Evolutionary conservation across 2,797 vertebrate genomes (phyloP).

Genomic region (Clamator glandarius): DNA sequence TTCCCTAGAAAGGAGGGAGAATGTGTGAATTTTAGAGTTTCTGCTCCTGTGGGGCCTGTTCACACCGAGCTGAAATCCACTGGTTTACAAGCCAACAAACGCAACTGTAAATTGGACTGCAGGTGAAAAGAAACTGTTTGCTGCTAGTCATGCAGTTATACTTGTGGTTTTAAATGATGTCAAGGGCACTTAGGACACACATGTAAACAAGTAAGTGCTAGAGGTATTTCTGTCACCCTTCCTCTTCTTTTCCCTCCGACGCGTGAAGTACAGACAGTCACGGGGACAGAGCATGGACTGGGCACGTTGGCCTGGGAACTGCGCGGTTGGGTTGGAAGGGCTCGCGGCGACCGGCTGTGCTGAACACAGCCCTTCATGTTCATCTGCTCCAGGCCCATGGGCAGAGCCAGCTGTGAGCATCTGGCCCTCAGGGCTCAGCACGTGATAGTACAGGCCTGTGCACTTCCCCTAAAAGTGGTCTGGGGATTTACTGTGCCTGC

Average conservation of each 20-base stretch:
- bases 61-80: neutral
- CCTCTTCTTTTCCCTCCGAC: neutral
- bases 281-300: accelerated
- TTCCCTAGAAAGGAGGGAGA: conserved; percentile 15
- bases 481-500: conserved; percentile 17
- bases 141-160: conserved; percentile 3
- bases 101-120: conserved; percentile 25
- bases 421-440: conserved; percentile 9
- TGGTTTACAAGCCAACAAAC: conserved; percentile 52
- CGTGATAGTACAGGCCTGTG: neutral
- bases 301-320: neutral
- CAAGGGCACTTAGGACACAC: conserved; percentile 15
- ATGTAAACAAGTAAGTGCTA: neutral
- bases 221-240: neutral
- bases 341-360: neutral
- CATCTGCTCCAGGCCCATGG: neutral
- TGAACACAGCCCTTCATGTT: neutral
- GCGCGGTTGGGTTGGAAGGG: neutral
- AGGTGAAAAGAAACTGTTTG: conserved; percentile 46
- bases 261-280: neutral
- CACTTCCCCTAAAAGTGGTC: neutral
- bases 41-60: conserved; percentile 30
- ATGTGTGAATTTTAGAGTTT: conserved; percentile 56
- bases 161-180: conserved; percentile 13
- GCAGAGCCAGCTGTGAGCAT: conserved; percentile 40